Conservation (phyloP, 2,113 vertebrate genomes). For the Cavia porcellus region DNA sequence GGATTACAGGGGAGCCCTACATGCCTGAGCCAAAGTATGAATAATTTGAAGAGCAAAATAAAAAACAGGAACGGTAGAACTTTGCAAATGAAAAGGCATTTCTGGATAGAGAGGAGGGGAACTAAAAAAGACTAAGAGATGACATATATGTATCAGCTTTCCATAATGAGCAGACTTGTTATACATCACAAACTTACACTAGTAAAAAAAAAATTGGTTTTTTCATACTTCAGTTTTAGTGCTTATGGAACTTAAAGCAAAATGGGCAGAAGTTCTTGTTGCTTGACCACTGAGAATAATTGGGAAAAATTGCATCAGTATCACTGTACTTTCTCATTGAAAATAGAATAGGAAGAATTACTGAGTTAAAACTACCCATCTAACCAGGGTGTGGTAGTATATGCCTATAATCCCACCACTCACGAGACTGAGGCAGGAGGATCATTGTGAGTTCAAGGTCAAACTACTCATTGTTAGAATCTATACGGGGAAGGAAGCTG, state of each 20-base stretch:
- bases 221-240: conserved; percentile 3
- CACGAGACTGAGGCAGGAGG: background rate
- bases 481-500: background rate
- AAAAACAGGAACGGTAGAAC: background rate
- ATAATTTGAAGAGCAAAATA: background rate
- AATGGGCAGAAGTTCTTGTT: background rate
- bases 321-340: background rate
- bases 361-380: background rate
- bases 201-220: background rate
- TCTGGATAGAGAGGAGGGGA: background rate
- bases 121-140: background rate
- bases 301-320: background rate
- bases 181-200: background rate
- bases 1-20: background rate
- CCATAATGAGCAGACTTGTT: background rate
- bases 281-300: background rate
- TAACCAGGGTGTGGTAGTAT: background rate
- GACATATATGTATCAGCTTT: background rate
- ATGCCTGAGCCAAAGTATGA: background rate
- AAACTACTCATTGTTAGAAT: background rate
- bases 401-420: background rate
- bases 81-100: background rate
- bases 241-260: background rate
- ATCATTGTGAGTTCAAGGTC: background rate
- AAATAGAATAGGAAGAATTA: background rate